Evolutionary conservation across 1,140 invertebrate genomes (phyloP), one percentile per base, ranked within the genome.

Genomic region (Zaprionus africanus): DNA sequence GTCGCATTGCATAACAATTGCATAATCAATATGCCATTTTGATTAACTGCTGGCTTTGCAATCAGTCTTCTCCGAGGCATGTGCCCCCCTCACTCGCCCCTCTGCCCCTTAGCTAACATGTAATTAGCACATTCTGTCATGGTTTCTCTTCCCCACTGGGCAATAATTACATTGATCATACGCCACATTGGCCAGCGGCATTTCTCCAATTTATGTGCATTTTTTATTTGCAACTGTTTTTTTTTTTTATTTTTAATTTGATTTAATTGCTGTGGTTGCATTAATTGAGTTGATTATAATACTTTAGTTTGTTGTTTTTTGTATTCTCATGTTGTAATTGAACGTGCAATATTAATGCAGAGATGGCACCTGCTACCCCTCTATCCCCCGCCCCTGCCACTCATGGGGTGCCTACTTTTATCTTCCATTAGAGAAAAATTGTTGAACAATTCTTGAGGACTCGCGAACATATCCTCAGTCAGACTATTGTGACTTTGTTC

Each of bases 1-100:
- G 84, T 87, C 63, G 78, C 84, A 87, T 88, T 87, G 84, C 80
- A 80, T 87, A 87, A 87, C 83, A 87, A 87, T 87, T 87, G 83
- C 77, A 87, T 87, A 86, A 86, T 87, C 83, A 86, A 82, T 86
- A 74, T 79, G 83, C 62, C 76, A 70, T 72, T 86, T 73, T 68
- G 79, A 82, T 86, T 74, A 77, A 77, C 66, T 84, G 73, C 80
- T 70, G 77, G 78, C 62, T 53, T 66, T 70, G 77, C 81, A 83
- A 73, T 84, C 76, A 77, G 71, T 41, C 43, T 24, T 28, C 22
- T 17, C n/a, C 6, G 13, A 1, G 15, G 15, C 15, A 5, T 6
- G 41, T 6, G n/a, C 26, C 26, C 53, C 19, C 19, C 4, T 12
- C 28, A 15, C 15, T 11, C 22, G 2, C 28, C n/a, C 1, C n/a